Evolutionary conservation across 2,888 invertebrate species (phyloP).

Genomic region (Drosophila gaucha): DNA sequence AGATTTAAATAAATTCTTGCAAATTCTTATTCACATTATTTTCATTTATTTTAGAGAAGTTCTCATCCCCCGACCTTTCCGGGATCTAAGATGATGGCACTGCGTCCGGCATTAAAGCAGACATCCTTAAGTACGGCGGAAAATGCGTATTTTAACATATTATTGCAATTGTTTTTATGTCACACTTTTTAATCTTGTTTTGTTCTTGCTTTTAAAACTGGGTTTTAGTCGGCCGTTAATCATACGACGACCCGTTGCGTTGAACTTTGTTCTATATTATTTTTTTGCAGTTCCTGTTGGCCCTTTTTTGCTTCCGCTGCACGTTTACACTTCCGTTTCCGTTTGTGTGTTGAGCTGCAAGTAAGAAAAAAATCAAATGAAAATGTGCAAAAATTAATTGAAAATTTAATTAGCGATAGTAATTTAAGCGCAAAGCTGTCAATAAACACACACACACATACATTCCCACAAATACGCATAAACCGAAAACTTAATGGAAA

Average conservation of each 20-base stretch:
- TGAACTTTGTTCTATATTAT: constrained; percentile 16
- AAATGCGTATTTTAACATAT: constrained; percentile 30
- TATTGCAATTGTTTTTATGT: neutral
- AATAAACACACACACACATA: constrained; percentile 17
- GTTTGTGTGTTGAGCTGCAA: constrained; percentile 45
- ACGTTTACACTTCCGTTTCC: constrained; percentile 40
- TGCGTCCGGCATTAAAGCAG: constrained; percentile 23
- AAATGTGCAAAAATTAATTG: constrained; percentile 45
- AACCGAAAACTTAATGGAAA: constrained; percentile 32
- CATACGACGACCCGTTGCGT: constrained; percentile 26
- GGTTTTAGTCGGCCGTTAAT: constrained; percentile 24
- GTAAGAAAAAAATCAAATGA: neutral
- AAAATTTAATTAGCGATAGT: constrained; percentile 57
- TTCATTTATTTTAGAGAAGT: neutral
- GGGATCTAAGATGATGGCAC: constrained; percentile 31
- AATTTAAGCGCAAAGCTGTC: constrained; percentile 41
- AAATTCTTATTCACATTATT: neutral
- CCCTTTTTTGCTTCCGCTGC: constrained; percentile 42
- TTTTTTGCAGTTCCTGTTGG: constrained; percentile 20
- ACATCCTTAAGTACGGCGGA: constrained; percentile 9
- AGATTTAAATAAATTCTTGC: neutral
- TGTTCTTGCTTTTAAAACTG: constrained; percentile 3
- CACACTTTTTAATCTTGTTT: neutral
- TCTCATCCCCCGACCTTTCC: constrained; percentile 43
- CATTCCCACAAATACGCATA: constrained; percentile 5